phyloP scores from a whole-genome alignment of 2,113 vertebrate species.

The Rattus norvegicus region DNA sequence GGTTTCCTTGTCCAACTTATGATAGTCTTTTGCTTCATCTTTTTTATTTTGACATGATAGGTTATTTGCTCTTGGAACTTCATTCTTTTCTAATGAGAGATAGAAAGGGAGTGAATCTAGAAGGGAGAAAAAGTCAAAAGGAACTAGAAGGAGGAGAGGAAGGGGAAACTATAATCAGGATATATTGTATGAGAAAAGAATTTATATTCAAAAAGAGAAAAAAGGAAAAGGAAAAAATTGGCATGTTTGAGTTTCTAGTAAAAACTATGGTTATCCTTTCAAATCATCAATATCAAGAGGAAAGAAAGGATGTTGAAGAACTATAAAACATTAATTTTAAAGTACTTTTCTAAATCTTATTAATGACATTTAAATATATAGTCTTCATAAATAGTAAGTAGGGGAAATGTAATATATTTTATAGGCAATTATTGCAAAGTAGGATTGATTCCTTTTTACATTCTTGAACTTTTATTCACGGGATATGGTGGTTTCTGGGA shows the following conservation, averaged over 20 bases:
- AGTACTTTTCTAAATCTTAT: conserved; percentile 81
- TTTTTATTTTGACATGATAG: not conserved
- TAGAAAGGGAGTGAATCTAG: not conserved
- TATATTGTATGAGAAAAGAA: not conserved
- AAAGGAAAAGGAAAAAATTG: not conserved
- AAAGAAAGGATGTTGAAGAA: conserved; percentile 67
- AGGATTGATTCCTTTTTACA: conserved; percentile 47
- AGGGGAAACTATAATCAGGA: not conserved
- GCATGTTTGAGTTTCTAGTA: not conserved
- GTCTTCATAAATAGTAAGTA: conserved; percentile 14
- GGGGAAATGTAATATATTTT: conserved; percentile 9
- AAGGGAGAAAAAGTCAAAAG: fast-evolving
- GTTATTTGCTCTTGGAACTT: not conserved
- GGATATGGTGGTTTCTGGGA: conserved; percentile 41
- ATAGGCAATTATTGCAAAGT: conserved; percentile 11
- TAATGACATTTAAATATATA: conserved; percentile 78
- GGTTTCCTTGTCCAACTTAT: not conserved
- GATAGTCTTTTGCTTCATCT: not conserved
- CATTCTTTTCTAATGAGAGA: not conserved
- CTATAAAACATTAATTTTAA: conserved; percentile 68
- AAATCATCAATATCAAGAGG: conserved; percentile 50
- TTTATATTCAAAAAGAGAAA: not conserved
- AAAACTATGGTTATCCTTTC: conserved; percentile 62
- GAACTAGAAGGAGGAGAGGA: not conserved
- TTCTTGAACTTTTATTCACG: conserved; percentile 74